Percentiles rank a stretch among this genome's conserved stretches.
Conservation (phyloP, 2,888 invertebrate genomes). For the Trissoscelio sp. region DNA sequence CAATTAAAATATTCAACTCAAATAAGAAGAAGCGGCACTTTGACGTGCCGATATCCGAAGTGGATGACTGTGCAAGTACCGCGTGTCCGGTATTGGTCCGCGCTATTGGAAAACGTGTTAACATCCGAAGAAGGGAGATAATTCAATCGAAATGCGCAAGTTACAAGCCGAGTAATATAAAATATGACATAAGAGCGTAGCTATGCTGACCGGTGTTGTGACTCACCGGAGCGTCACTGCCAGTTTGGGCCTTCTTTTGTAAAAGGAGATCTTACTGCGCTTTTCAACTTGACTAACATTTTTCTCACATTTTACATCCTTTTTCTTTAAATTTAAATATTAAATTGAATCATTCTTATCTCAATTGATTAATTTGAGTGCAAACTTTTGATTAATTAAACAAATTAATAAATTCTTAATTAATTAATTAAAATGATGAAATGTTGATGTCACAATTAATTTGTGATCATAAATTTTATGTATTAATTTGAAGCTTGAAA, state of each 20-base stretch:
- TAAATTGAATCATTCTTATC: too few relatives aligned
- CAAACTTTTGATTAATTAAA: too few relatives aligned
- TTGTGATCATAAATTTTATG: not conserved
- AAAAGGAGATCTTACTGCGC: constrained; percentile 6
- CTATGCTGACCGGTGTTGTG: constrained; percentile 45
- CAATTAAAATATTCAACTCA: constrained; percentile 6
- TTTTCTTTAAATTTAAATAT: too few relatives aligned
- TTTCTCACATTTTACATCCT: not conserved
- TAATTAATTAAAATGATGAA: too few relatives aligned
- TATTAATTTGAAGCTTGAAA: not conserved
- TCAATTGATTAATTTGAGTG: too few relatives aligned
- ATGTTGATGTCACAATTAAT: too few relatives aligned
- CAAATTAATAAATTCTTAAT: too few relatives aligned
- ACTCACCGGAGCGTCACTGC: constrained; percentile 48
- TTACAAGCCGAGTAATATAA: constrained; percentile 31
- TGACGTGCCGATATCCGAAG: not conserved
- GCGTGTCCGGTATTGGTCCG: constrained; percentile 7
- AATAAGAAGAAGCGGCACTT: constrained; percentile 13
- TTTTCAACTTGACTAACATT: not conserved
- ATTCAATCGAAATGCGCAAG: constrained; percentile 25
- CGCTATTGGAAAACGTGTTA: constrained; percentile 5
- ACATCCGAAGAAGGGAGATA: constrained; percentile 35
- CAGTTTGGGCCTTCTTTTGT: constrained; percentile 43
- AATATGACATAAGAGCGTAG: constrained; percentile 59
- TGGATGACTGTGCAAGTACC: constrained; percentile 32